Base-by-base conservation (phyloP, 2,888 invertebrate genomes). In the Lithophane ornitopus region DNA sequence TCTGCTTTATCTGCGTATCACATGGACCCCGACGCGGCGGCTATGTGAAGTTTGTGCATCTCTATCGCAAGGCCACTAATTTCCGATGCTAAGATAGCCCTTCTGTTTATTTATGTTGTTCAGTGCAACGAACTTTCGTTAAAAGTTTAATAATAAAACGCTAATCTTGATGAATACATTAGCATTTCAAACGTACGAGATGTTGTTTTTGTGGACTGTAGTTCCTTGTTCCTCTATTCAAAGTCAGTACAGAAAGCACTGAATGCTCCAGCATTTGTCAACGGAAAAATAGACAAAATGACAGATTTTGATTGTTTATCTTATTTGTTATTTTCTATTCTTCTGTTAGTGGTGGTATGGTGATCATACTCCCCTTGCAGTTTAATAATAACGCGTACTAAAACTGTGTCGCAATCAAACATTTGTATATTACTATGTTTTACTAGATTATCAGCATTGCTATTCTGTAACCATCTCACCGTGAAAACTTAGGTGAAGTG, bases 101-200 rank as follows among this genome's bases (percentile, higher is more conserved):
- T 26, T 76, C 28, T n/a, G n/a, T 46, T 76, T 12, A 52, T 73
- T 41, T 16, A n/a, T 74, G 7, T 12, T 56, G 14, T 28, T 19
- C 19, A 44, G 52, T 72, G n/a, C 71, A 54, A 44, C 12, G 12
- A 71, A 56, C 28, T 54, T 14, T 8, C 28, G 22, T 19, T 46
- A 62, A 4, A 68, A 19, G 7, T 54, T 52, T 3, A 22, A 7
- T 41, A 26, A 28, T 44, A 44, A 22, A 49, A 28, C 12, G 12
- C 28, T 54, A 12, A 69, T 52, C 46, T 70, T 34, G 34, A 65
- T 4, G 34, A n/a, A 19, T 54, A 12, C n/a, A n/a, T n/a, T 4
- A 12, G 54, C 19, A 19, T 68, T 49, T 39, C 12, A 56, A 58
- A 34, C n/a, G 34, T 44, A 9, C 19, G 19, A 19, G 1, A 46